Evolutionary conservation across 2,888 invertebrate species (phyloP).

Genomic region (Acleris cristana): DNA sequence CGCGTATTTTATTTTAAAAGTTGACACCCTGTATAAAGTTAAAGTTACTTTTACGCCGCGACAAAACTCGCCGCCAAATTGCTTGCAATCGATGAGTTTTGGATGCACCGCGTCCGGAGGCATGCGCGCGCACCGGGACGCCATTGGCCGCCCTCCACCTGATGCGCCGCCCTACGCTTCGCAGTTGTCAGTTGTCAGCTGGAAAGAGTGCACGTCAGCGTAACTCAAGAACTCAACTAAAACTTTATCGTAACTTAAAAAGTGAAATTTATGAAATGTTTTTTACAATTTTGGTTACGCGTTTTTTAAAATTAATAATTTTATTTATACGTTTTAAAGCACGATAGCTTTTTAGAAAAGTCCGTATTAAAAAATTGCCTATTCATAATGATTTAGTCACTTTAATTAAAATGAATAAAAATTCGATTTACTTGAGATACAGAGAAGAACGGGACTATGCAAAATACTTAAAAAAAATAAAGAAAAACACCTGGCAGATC

Average conservation of each 20-base stretch:
- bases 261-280: no score
- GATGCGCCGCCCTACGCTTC: background rate
- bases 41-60: no score
- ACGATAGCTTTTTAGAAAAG: no score
- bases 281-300: no score
- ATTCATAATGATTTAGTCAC: no score
- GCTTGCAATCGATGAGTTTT: background rate
- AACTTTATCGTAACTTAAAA: background rate
- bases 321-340: no score
- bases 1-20: no score
- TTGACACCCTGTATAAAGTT: no score
- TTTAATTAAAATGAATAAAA: background rate
- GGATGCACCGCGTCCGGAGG: background rate
- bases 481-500: background rate
- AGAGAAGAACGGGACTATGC: background rate
- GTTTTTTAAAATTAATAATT: no score
- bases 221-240: background rate
- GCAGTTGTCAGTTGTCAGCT: background rate
- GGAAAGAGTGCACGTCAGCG: background rate
- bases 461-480: background rate
- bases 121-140: background rate
- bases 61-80: no score
- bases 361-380: no score
- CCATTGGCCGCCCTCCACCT: conserved; percentile 5
- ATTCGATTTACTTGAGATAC: background rate